Conservation (phyloP, 2,113 vertebrate genomes). For the Marmota flaviventris region DNA sequence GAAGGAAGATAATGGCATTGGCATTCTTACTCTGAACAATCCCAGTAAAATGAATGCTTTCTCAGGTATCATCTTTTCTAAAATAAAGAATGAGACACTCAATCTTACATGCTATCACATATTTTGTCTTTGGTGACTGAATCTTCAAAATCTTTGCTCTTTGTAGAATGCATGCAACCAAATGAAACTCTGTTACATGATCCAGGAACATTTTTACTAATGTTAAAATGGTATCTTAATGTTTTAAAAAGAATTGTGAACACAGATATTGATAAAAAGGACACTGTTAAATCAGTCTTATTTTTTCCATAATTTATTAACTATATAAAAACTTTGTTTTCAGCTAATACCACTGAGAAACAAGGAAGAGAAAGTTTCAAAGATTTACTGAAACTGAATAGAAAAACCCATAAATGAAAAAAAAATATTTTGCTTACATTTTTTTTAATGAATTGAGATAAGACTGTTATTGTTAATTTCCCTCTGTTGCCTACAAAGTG, state of each 20-base stretch:
- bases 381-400: slow-evolving; percentile 26
- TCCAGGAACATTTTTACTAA: slow-evolving; percentile 20
- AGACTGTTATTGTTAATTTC: neutral
- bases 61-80: slow-evolving; percentile 89
- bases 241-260: neutral
- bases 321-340: slow-evolving; percentile 3
- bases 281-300: neutral
- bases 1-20: slow-evolving; percentile 92
- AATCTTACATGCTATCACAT: neutral
- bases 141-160: neutral
- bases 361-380: neutral
- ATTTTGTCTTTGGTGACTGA: neutral
- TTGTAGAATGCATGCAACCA: neutral
- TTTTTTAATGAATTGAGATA: neutral
- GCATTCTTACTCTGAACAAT: slow-evolving; percentile 95
- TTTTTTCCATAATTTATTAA: slow-evolving; percentile 18
- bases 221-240: neutral
- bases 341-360: neutral
- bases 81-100: neutral
- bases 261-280: neutral
- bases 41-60: slow-evolving; percentile 95
- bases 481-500: neutral
- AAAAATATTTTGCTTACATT: neutral
- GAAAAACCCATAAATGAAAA: slow-evolving; percentile 35
- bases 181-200: neutral